These are phyloP conservation scores for Forbesichthys papilliferus DNA, from an alignment of 2,113 vertebrate species.

Conservation along the genomic window DNA sequence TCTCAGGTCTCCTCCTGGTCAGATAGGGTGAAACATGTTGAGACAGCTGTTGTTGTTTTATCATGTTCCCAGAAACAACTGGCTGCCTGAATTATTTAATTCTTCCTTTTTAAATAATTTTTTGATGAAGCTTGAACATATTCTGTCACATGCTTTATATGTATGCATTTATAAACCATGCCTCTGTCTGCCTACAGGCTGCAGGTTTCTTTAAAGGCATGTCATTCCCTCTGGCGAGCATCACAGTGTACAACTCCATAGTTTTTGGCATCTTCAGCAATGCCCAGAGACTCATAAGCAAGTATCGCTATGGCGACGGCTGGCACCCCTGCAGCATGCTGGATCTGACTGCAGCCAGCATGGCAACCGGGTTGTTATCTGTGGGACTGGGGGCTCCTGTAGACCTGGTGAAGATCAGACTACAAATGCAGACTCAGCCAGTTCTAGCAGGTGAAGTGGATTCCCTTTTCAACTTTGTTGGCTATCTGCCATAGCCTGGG, in stretches of 20 bases:
- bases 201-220: slow-evolving; percentile 95
- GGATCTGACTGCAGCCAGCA: slow-evolving; percentile 85
- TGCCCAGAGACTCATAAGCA: slow-evolving; percentile 81
- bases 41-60: too few species aligned
- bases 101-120: too few species aligned
- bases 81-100: too few species aligned
- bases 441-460: slow-evolving; percentile 78
- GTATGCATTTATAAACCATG: not conserved
- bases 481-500: too few species aligned
- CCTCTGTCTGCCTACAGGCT: slow-evolving; percentile 71
- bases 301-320: slow-evolving; percentile 69
- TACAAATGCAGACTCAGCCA: slow-evolving; percentile 91
- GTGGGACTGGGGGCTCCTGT: slow-evolving; percentile 87
- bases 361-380: slow-evolving; percentile 82
- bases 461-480: too few species aligned
- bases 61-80: too few species aligned
- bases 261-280: slow-evolving; percentile 94
- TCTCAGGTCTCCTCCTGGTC: too few species aligned
- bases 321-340: slow-evolving; percentile 56
- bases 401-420: slow-evolving; percentile 93
- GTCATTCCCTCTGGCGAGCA: slow-evolving; percentile 93
- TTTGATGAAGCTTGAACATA: too few species aligned
- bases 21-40: too few species aligned
- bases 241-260: slow-evolving; percentile 88
- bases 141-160: not conserved